Base-by-base conservation (phyloP, 2,113 vertebrate species). In the Sylvilagus bachmani region DNA sequence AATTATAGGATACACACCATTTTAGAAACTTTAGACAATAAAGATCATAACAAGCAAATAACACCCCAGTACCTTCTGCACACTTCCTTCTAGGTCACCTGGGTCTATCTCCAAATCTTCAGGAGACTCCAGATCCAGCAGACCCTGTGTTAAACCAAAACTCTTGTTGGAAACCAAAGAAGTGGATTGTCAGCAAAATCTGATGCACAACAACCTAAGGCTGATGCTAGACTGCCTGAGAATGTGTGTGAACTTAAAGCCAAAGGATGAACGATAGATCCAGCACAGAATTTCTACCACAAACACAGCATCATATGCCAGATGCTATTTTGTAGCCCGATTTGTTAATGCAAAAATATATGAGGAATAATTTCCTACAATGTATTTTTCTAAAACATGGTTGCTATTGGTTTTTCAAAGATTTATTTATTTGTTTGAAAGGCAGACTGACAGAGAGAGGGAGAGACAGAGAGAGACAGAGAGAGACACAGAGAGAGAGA, bases 141-240 rank as follows among this genome's bases (percentile, higher is more conserved):
- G 95, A 10, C 36, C 91, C 97, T 97, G 95, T 75, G 85, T 70
- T n/a, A 90, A 96, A 19, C 83, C 77, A 96, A 95, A 96, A 96
- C 12, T 2, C 33, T 77, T 70, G 17, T n/a, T 95, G 64, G 91
- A 95, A 86, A 90, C 74, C 31, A 44, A 93, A 66, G 74, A 90
- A 90, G 81, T 13, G 33, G 49, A 95, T 61, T 27, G 53, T 17
- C 3, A 25, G 61, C 19, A 12, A 93, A 84, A 81, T 70, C 36
- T 81, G 58, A 19, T 36, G 11, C 24, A 21, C 27, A 86, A 95
- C 38, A 58, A 77, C 25, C 51, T 85, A 3, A 27, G 75, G 44
- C 8, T 78, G 69, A 27, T 8, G 51, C 22, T 61, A 38, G 82
- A 14, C 13, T 29, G 31, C 14, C n/a, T n/a, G 55, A 75, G 73